These are phyloP conservation scores for Danio kyathit DNA, from an alignment of 2,797 vertebrate genomes.

Conservation along the genomic window DNA sequence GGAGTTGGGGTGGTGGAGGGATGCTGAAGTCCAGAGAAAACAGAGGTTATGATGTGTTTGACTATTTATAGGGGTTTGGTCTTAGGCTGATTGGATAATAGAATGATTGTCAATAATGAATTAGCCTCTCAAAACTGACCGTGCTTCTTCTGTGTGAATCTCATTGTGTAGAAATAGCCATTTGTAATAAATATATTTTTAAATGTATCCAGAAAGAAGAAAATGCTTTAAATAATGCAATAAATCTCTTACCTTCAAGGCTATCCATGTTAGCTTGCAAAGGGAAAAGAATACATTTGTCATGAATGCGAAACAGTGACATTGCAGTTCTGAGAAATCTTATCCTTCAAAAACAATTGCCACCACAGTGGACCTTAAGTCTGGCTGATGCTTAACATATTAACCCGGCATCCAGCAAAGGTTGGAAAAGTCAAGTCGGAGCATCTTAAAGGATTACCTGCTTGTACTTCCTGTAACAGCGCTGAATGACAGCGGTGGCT, in stretches of 20 bases:
- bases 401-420: conserved; percentile 23
- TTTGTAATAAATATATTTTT: not conserved
- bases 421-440: conserved; percentile 21
- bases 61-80: too few species aligned
- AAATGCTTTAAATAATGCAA: conserved; percentile 2
- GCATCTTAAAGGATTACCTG: conserved; percentile 84
- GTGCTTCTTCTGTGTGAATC: not conserved
- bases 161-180: not conserved
- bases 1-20: too few species aligned
- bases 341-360: not conserved
- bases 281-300: conserved; percentile 66
- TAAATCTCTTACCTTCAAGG: conserved; percentile 95
- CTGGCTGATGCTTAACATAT: not conserved
- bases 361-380: not conserved
- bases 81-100: too few species aligned
- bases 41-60: too few species aligned
- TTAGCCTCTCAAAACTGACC: too few species aligned
- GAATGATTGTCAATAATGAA: too few species aligned
- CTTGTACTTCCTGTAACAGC: conserved; percentile 99
- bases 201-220: not conserved
- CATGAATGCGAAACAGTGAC: conserved; percentile 38
- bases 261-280: conserved; percentile 99
- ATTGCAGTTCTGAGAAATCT: not conserved
- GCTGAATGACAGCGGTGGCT: conserved; percentile 96
- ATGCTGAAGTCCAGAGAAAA: too few species aligned